These are phyloP conservation scores for Eubucco bourcierii DNA, from an alignment of 2,113 vertebrate species.

Conservation along the genomic window DNA sequence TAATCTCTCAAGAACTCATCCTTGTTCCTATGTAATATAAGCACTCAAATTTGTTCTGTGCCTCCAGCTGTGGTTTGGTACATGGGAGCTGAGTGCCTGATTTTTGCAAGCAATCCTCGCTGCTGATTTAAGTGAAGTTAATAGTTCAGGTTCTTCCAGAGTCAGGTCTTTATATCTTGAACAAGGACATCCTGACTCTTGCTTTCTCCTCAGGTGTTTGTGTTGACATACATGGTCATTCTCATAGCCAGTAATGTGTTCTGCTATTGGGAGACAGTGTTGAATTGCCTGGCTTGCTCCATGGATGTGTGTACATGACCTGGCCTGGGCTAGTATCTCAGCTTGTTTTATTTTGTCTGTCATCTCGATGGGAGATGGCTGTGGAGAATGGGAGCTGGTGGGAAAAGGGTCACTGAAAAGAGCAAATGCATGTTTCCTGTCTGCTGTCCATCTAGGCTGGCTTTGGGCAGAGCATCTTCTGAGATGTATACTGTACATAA, in stretches of 20 bases:
- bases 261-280: not conserved
- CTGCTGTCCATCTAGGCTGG: not conserved
- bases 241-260: not conserved
- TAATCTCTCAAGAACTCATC: not conserved
- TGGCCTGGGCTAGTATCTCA: not conserved
- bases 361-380: not conserved
- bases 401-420: not conserved
- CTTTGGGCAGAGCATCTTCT: not conserved
- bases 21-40: not conserved
- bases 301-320: not conserved
- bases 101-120: not conserved
- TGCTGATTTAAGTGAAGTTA: not conserved
- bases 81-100: not conserved
- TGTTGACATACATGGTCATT: not conserved
- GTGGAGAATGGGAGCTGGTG: not conserved
- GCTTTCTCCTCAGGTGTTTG: conserved; percentile 11
- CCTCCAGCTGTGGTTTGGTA: not conserved
- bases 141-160: not conserved
- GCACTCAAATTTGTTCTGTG: not conserved
- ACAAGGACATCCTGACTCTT: not conserved
- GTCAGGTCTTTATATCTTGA: not conserved
- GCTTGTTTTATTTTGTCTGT: not conserved
- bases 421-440: conserved; percentile 9
- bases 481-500: not conserved
- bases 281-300: not conserved